Percentiles rank a stretch among this genome's conserved stretches.
Evolutionary conservation across 2,888 invertebrate species (phyloP).

Genomic region (Eustalomyia histrio): DNA sequence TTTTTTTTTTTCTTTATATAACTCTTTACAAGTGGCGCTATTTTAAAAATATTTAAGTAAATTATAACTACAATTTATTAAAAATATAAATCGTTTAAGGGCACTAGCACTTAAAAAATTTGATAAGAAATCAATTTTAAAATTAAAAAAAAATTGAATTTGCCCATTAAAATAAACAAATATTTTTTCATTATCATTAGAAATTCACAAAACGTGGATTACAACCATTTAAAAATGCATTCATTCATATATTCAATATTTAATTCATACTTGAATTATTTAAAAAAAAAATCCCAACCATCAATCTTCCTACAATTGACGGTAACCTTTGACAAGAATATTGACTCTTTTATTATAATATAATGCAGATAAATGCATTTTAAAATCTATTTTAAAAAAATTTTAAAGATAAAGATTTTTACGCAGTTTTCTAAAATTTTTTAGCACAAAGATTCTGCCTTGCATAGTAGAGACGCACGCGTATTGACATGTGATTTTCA

Average conservation of each 20-base stretch:
- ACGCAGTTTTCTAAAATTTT: slow-evolving; percentile 32
- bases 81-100: slow-evolving; percentile 21
- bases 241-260: slow-evolving; percentile 48
- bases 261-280: neutral
- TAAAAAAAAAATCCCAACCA: neutral
- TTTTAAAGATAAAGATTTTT: neutral
- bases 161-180: slow-evolving; percentile 25
- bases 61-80: neutral
- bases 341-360: slow-evolving; percentile 59
- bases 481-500: slow-evolving; percentile 47
- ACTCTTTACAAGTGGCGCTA: too few relatives aligned
- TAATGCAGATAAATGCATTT: slow-evolving; percentile 29
- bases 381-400: neutral
- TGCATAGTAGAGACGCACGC: slow-evolving; percentile 43
- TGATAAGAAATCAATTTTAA: slow-evolving; percentile 33
- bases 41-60: too few relatives aligned
- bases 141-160: slow-evolving; percentile 20
- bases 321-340: slow-evolving; percentile 54
- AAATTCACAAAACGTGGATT: slow-evolving; percentile 32
- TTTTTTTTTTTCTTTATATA: too few relatives aligned
- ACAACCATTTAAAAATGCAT: slow-evolving; percentile 39
- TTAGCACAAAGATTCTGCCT: slow-evolving; percentile 22
- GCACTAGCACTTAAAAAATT: slow-evolving; percentile 39
- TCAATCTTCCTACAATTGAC: slow-evolving; percentile 26
- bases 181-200: slow-evolving; percentile 23